Evolutionary conservation across 2,113 vertebrate genomes (phyloP).

Genomic region (Anthoscopus minutus): DNA sequence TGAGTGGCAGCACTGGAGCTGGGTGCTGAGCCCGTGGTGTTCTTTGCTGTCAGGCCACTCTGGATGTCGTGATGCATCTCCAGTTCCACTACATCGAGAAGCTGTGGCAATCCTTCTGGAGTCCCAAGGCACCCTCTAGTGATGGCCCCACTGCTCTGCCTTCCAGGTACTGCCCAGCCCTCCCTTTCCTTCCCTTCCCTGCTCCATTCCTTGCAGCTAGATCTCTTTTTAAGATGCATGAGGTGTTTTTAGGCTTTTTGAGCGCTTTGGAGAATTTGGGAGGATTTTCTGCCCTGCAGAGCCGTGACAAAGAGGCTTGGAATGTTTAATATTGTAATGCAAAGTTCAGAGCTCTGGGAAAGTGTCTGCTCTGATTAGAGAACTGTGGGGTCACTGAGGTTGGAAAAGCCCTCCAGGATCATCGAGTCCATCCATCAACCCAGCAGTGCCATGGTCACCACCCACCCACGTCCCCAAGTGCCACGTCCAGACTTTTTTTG

Average conservation of each 20-base stretch:
- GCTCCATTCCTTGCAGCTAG: fast-evolving
- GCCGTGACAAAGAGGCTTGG: fast-evolving
- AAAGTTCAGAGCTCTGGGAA: not conserved
- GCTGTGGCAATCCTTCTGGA: conserved; percentile 98
- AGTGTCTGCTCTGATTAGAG: not conserved
- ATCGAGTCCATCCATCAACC: not conserved
- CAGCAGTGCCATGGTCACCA: not conserved
- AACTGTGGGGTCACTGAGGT: not conserved
- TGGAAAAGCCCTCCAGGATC: not conserved
- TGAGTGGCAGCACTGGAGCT: not conserved
- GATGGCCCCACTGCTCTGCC: conserved; percentile 74
- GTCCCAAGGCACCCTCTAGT: conserved; percentile 79
- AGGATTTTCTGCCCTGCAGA: not conserved
- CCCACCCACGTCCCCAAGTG: not conserved
- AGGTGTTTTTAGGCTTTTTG: not conserved
- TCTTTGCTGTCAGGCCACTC: conserved; percentile 79
- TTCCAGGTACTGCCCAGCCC: conserved; percentile 45
- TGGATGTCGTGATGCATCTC: conserved; percentile 94
- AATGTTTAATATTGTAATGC: not conserved
- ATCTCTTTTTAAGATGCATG: not conserved
- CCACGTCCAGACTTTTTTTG: not conserved
- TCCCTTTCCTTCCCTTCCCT: too few relatives aligned
- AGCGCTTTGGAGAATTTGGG: not conserved
- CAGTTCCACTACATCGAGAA: conserved; percentile 97
- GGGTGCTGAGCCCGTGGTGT: not conserved